Evolutionary conservation across 2,797 vertebrate genomes (phyloP), one percentile per base, ranked within the genome.

Genomic region (Siniperca undulata): DNA sequence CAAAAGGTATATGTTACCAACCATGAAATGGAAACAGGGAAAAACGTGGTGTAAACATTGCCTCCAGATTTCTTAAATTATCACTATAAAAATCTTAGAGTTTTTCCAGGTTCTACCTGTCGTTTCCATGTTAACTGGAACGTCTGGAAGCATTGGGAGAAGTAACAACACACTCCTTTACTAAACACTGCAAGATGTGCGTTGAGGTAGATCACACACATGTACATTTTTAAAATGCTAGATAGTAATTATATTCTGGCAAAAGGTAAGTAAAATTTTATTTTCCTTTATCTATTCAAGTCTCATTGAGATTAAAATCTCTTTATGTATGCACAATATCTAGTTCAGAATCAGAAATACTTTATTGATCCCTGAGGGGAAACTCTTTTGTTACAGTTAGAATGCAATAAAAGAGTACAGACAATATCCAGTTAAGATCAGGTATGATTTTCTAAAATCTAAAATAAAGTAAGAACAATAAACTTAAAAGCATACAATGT

Each of bases 61-160:
- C 9, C 36, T 24, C 38, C 12, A 44, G 14, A 58, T 52, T 59
- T 40, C 27, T 59, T 0, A 58, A 52, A 0, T 30, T 19, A 40
- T 50, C 24, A 24, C 4, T 38, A 13, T 56, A 58, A 66, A 71
- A 27, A 27, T 27, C 27, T 27, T 27, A 24, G 9, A 3, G 24
- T 38, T 55, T 44, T 7, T 59, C 40, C 34, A 4, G 36, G 10
- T n/a, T 78, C 75, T 87, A 90, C 86, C 89, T 87, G 87, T 14
- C 3, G 2, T 76, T 40, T 84, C 79, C 70, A 16, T 20, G 74
- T 3, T n/a, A 61, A 53, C 55, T 3, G 78, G 73, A 40, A 42
- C 38, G 0, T 84, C 89, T 86, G 85, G 16, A 30, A 69, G 83
- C 86, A 80, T 40, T 70, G 70, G 64, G 64, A 56, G 56, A 77